Evolutionary conservation across 2,797 vertebrate genomes (phyloP).

Genomic region (Sciurus carolinensis): DNA sequence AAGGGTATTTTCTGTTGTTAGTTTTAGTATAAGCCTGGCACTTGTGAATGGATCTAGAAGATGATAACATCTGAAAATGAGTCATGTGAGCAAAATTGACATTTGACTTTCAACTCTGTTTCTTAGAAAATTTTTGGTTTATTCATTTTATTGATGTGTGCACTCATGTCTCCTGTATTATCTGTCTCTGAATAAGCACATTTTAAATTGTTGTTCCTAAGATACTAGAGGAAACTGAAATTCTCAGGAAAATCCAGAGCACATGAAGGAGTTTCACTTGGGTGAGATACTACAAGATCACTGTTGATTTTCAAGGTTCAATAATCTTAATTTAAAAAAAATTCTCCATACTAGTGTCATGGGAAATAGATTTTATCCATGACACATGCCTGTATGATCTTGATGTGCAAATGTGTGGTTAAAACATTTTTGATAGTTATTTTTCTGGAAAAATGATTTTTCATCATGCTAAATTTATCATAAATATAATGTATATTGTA

Average conservation of each 20-base stretch:
- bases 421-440: neutral
- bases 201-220: neutral
- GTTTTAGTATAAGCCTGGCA: neutral
- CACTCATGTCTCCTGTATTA: neutral
- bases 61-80: neutral
- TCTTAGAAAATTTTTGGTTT: neutral
- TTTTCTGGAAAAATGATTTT: neutral
- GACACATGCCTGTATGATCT: neutral
- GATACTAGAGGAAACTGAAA: neutral
- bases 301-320: neutral
- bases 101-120: neutral
- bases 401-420: neutral
- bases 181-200: neutral
- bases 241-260: neutral
- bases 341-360: neutral
- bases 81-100: neutral
- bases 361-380: neutral
- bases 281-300: neutral
- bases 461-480: neutral
- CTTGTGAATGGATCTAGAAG: neutral
- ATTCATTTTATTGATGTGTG: neutral
- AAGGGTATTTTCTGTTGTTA: neutral
- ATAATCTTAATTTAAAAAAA: constrained; percentile 8
- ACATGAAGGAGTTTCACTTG: neutral
- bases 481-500: constrained; percentile 7